Evolutionary conservation across 2,888 invertebrate genomes (phyloP), one percentile per base, ranked within the genome.

Genomic region (Erynnis tages): DNA sequence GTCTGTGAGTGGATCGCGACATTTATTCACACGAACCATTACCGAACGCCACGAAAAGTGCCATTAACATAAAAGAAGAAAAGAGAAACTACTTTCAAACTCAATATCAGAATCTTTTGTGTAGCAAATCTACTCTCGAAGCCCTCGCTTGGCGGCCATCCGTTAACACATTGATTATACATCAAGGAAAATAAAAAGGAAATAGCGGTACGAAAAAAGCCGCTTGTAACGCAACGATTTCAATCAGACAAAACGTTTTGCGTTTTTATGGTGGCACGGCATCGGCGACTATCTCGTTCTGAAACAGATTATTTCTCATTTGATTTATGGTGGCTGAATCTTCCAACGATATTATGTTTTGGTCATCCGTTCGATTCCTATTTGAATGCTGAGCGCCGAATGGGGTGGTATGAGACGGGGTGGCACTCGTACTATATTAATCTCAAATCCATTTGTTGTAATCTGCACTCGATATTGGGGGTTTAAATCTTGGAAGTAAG

Each of bases 251-350:
- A 87, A 89, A 84, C 88, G 87, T 79, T 89, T 87, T 84, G 87
- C 87, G 88, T 88, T 89, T 88, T 89, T 89, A 89, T 84, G 82
- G 82, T 76, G 81, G 78, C 78, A 71, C 70, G 76, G 76, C 79
- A 79, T 80, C 82, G 78, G 77, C 83, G 86, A 88, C 87, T 86
- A 87, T 90, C 85, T 84, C 88, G 82, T 82, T 79, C 86, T 85
- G 83, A 85, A 85, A 90, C 88, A 90, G 90, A 90, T 90, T 90
- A 90, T 90, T 90, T 82, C 90, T 90, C 89, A 90, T 90, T 89
- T 90, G 90, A 90, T 90, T 90, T 90, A 90, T 90, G 87, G 79
- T 77, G 77, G 79, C 81, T 79, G 88, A 84, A 86, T 87, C 86
- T 83, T 85, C 88, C 82, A 84, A 82, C 81, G 89, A 87, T 89